phyloP scores from a whole-genome alignment of 2,113 vertebrate species.

The Heterochromis multidens region DNA sequence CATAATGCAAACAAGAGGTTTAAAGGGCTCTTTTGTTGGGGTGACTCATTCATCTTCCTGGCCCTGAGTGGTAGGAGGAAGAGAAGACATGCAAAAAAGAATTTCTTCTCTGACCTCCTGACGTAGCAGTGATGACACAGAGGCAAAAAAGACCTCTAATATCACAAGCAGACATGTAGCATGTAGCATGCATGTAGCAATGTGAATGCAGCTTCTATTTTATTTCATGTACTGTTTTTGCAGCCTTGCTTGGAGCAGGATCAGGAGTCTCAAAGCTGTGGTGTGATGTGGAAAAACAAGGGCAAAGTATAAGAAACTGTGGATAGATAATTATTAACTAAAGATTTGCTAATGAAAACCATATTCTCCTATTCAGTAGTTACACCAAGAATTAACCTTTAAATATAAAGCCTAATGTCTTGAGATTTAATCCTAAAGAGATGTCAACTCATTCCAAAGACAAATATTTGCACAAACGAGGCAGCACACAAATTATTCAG shows the following conservation, averaged over 20 bases:
- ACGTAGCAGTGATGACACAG: background rate
- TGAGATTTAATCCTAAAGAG: background rate
- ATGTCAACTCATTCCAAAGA: background rate
- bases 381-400: background rate
- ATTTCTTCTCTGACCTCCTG: background rate
- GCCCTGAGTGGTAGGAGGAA: slow-evolving; percentile 8
- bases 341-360: background rate
- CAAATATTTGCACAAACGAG: background rate
- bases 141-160: background rate
- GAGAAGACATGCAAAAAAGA: slow-evolving; percentile 13
- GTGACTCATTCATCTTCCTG: slow-evolving; percentile 36
- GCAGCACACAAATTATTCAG: background rate
- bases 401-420: background rate
- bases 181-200: background rate
- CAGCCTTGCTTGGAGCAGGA: background rate
- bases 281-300: background rate
- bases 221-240: background rate
- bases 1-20: slow-evolving; percentile 1
- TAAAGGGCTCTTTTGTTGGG: background rate
- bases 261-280: background rate
- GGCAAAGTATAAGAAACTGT: background rate
- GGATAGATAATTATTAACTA: background rate
- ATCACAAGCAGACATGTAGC: background rate
- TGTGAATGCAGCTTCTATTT: background rate
- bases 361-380: rapidly evolving